A percentile compares a stretch with the other conserved stretches of the same genome.
phyloP scores from a whole-genome alignment of 2,888 invertebrate genomes.

The Sarcophaga carnaria region DNA sequence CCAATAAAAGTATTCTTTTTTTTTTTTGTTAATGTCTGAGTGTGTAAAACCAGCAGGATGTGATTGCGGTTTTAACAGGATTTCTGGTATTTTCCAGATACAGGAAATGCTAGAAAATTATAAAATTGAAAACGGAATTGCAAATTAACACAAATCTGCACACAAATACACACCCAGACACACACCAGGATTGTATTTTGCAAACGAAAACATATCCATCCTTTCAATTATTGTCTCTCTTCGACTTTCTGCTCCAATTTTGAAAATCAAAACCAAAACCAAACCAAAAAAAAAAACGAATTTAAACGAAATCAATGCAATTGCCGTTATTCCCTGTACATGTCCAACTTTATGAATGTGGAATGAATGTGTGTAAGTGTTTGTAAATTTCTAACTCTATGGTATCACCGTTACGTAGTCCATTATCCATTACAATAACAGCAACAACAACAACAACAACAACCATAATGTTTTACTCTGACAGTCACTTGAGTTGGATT shows the following conservation, averaged over 20 bases:
- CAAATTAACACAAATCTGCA: slow-evolving; percentile 73
- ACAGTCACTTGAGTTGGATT: slow-evolving; percentile 74
- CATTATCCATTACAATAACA: slow-evolving; percentile 19
- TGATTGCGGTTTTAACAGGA: slow-evolving; percentile 68
- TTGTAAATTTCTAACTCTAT: slow-evolving; percentile 12
- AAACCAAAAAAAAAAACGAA: too few relatives aligned
- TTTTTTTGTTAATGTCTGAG: not conserved
- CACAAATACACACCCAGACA: not conserved
- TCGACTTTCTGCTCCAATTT: not conserved
- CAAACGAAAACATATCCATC: slow-evolving; percentile 16
- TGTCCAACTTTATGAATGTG: not conserved
- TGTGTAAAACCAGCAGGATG: slow-evolving; percentile 63
- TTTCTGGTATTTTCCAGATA: slow-evolving; percentile 58
- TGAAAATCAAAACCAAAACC: not conserved
- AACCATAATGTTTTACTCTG: slow-evolving; percentile 63
- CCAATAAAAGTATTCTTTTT: slow-evolving; percentile 4
- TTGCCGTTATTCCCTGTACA: not conserved
- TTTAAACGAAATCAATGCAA: not conserved
- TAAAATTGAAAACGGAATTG: slow-evolving; percentile 72
- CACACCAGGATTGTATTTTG: not conserved
- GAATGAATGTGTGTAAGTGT: not conserved
- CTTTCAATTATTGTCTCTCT: slow-evolving; percentile 15
- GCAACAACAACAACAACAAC: too few relatives aligned
- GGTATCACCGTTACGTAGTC: not conserved
- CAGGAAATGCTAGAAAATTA: slow-evolving; percentile 62